Conservation (phyloP, 2,113 vertebrate species). For the Pseudolaguvia tuberculata region DNA sequence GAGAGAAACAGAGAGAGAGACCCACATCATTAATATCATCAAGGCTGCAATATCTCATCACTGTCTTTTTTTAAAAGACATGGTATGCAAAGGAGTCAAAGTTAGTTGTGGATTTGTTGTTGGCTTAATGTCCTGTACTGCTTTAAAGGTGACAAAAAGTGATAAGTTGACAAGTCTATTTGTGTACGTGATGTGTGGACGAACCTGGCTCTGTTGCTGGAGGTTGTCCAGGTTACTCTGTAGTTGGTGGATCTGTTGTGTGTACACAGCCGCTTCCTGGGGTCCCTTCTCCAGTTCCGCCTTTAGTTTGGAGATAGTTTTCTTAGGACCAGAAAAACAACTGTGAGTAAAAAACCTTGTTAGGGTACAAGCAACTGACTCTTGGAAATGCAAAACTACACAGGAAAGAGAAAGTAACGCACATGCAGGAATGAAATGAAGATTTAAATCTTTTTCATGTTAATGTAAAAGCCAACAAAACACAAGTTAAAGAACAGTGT, state of each 20-base stretch:
- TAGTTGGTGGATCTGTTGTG: conserved; percentile 85
- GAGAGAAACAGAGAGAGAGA: conserved; percentile 27
- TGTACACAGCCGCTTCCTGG: conserved; percentile 89
- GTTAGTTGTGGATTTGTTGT: conserved; percentile 7
- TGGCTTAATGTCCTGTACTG: not conserved
- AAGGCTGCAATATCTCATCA: conserved; percentile 13
- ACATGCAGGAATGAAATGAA: not conserved
- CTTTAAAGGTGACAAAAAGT: not conserved
- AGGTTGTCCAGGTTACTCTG: conserved; percentile 79
- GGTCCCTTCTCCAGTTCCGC: conserved; percentile 90
- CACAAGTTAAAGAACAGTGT: conserved; percentile 52
- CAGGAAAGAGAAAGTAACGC: not conserved
- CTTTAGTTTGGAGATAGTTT: conserved; percentile 81
- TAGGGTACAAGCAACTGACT: not conserved
- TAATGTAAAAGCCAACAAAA: not conserved
- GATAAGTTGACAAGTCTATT: not conserved
- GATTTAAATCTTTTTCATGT: not conserved
- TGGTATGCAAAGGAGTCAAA: not conserved
- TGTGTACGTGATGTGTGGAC: not conserved
- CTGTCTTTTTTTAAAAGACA: not conserved
- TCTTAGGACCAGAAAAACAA: conserved; percentile 59
- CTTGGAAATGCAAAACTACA: not conserved
- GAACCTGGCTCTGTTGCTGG: conserved; percentile 85
- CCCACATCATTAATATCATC: not conserved
- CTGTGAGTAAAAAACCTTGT: not conserved